phyloP scores from a whole-genome alignment of 2,888 invertebrate species.

The Platypus cylindrus region DNA sequence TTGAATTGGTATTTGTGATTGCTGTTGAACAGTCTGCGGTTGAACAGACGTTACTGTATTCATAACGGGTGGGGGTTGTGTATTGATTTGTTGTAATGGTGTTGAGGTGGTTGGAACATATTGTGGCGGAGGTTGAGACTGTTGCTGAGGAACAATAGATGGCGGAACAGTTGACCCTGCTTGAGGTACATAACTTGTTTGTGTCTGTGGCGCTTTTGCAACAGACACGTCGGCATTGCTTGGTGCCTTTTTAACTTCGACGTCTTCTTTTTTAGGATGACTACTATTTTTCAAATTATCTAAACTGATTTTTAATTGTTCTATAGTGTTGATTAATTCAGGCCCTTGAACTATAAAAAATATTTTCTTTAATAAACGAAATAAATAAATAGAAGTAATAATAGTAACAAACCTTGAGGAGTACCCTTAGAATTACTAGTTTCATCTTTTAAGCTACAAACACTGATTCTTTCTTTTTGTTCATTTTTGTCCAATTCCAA shows the following conservation, averaged over 20 bases:
- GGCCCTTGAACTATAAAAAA: conserved; percentile 32
- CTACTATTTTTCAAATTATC: conserved; percentile 43
- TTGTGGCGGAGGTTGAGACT: conserved; percentile 3
- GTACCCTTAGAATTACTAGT: conserved; percentile 21
- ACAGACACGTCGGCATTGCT: conserved; percentile 24
- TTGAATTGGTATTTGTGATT: too few relatives aligned
- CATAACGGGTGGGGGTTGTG: conserved; percentile 3
- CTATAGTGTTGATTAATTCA: conserved; percentile 41
- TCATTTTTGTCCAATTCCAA: conserved; percentile 22
- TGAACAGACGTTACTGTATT: conserved; percentile 3
- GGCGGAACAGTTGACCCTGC: conserved; percentile 1
- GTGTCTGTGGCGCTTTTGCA: conserved; percentile 2
- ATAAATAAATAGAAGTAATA: neutral
- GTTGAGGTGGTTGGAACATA: too few relatives aligned
- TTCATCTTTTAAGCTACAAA: conserved; percentile 25
- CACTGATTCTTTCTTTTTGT: conserved; percentile 26
- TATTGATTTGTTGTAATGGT: conserved; percentile 3
- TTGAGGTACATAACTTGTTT: neutral
- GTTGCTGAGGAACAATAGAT: conserved; percentile 2
- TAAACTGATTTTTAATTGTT: conserved; percentile 44
- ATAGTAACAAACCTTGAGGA: conserved; percentile 23
- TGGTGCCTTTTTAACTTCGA: conserved; percentile 22
- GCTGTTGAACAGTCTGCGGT: conserved; percentile 6
- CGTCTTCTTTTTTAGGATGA: conserved; percentile 34
- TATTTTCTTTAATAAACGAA: neutral